phyloP scores from a whole-genome alignment of 2,113 vertebrate species.

The Pitta sordida region DNA sequence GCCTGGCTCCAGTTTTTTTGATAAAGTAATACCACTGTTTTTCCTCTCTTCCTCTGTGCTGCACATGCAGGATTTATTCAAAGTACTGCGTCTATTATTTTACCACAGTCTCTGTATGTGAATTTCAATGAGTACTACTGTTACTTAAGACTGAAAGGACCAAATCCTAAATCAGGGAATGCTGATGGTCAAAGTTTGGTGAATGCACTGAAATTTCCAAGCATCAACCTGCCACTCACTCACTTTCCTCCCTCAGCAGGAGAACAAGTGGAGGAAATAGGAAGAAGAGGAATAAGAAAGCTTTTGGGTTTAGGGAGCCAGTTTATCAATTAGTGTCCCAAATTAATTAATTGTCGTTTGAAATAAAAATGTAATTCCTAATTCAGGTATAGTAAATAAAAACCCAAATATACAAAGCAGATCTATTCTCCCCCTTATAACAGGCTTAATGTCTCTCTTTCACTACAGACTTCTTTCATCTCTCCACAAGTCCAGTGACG shows the following conservation, averaged over 20 bases:
- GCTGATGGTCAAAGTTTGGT: not conserved
- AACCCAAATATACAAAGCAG: not conserved
- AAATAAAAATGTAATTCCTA: not conserved
- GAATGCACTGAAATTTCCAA: not conserved
- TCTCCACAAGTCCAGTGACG: not conserved
- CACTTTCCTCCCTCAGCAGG: not conserved
- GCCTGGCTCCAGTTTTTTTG: not conserved
- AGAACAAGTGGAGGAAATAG: not conserved
- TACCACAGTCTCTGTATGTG: not conserved
- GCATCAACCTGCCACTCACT: not conserved
- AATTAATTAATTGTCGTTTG: not conserved
- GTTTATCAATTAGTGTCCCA: not conserved
- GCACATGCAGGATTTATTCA: not conserved
- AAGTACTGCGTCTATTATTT: not conserved
- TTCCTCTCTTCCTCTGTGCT: not conserved
- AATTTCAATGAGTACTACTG: not conserved
- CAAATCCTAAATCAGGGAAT: not conserved
- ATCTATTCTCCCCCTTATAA: not conserved
- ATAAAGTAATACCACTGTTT: not conserved
- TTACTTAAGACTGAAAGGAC: not conserved
- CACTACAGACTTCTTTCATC: not conserved
- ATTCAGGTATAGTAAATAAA: not conserved
- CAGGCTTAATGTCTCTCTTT: not conserved
- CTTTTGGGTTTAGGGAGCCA: not conserved
- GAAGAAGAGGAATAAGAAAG: not conserved